Conservation (phyloP, 92 coral and sea anemone genomes). For the Phenganax marumi region DNA sequence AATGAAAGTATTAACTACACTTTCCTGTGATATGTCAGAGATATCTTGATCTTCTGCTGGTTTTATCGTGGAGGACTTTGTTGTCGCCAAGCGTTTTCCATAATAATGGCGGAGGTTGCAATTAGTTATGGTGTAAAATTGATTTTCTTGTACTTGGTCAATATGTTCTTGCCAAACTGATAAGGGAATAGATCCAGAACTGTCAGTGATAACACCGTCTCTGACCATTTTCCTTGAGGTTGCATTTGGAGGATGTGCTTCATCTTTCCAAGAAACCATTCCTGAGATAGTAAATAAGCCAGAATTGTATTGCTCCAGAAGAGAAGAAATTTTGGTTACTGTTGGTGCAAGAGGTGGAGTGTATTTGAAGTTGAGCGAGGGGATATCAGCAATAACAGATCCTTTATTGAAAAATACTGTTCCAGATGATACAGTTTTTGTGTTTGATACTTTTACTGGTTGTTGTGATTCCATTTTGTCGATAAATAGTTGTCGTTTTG, state of each 20-base stretch:
- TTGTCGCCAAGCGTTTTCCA: neutral
- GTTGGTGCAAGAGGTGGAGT: neutral
- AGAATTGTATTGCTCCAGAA: no score
- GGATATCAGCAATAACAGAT: neutral
- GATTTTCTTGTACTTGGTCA: constrained; percentile 43
- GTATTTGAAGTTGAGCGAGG: constrained; percentile 22
- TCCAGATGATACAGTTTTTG: no score
- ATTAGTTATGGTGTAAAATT: constrained; percentile 55
- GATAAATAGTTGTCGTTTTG: constrained; percentile 44
- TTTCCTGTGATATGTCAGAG: constrained; percentile 2
- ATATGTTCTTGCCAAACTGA: constrained; percentile 14
- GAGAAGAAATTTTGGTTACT: no score
- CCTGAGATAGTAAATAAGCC: no score
- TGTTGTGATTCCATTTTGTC: constrained; percentile 18
- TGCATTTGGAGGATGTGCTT: no score
- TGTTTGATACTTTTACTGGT: no score
- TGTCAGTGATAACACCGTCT: neutral
- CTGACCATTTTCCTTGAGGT: no score
- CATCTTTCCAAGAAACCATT: no score
- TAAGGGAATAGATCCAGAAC: neutral
- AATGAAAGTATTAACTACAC: neutral
- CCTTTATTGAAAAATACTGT: no score
- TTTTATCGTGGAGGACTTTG: neutral
- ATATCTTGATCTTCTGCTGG: constrained; percentile 29
- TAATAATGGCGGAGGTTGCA: constrained; percentile 34